These are phyloP conservation scores for Iphiclides podalirius DNA, from an alignment of 2,888 invertebrate genomes.

Conservation along the genomic window DNA sequence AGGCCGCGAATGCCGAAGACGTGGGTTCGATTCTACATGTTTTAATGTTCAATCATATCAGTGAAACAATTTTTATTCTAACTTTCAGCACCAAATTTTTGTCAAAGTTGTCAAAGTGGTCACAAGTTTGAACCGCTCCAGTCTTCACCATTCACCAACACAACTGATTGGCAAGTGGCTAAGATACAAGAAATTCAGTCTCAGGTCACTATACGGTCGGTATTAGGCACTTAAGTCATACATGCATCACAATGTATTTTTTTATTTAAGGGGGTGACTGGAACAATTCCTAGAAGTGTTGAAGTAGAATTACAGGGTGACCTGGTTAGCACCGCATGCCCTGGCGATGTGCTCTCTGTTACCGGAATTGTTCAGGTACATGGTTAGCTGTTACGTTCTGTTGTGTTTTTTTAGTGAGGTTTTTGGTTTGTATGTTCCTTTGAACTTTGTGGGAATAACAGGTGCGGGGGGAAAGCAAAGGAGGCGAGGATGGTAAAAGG, in stretches of 20 bases:
- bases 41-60: too few species aligned
- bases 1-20: too few species aligned
- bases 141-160: constrained; percentile 85
- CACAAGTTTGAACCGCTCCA: constrained; percentile 83
- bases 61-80: too few species aligned
- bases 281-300: constrained; percentile 87
- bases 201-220: too few species aligned
- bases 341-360: constrained; percentile 93
- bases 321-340: constrained; percentile 89
- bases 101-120: constrained; percentile 78
- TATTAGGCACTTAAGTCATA: too few species aligned
- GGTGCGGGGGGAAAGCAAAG: constrained; percentile 81
- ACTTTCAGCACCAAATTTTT: constrained; percentile 76
- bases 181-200: constrained; percentile 91
- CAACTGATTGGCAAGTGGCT: constrained; percentile 89
- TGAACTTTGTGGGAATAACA: constrained; percentile 35
- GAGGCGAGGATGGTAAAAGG: constrained; percentile 77
- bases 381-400: too few species aligned
- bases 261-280: constrained; percentile 80
- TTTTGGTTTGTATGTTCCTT: too few species aligned
- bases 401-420: too few species aligned
- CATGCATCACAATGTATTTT: too few species aligned
- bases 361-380: constrained; percentile 92
- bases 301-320: constrained; percentile 93
- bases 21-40: too few species aligned